A percentile compares a stretch with the other conserved stretches of the same genome.
These are phyloP conservation scores for Andrena minutula DNA, from an alignment of 2,888 invertebrate species.

Conservation along the genomic window DNA sequence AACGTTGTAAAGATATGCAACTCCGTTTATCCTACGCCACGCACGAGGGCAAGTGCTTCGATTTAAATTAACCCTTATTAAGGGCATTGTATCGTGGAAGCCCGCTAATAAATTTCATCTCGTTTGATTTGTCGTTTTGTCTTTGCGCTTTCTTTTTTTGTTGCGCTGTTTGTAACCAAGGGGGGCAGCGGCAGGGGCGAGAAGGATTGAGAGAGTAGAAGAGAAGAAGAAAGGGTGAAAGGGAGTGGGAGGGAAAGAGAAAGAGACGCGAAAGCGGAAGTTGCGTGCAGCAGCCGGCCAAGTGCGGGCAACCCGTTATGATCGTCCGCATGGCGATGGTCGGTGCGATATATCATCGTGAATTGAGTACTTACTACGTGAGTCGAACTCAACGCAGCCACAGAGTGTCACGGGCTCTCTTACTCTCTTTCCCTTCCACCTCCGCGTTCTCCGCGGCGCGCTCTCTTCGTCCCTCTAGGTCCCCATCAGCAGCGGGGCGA, in stretches of 20 bases:
- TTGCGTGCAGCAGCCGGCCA: slow-evolving; percentile 77
- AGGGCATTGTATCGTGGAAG: slow-evolving; percentile 57
- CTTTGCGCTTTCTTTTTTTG: slow-evolving; percentile 8
- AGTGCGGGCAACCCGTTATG: slow-evolving; percentile 77
- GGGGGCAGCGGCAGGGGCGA: not conserved
- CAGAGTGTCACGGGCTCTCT: slow-evolving; percentile 71
- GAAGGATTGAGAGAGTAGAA: not conserved
- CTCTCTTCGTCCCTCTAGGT: slow-evolving; percentile 31
- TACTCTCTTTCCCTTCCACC: slow-evolving; percentile 50
- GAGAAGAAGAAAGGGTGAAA: slow-evolving; percentile 11
- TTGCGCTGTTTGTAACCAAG: slow-evolving; percentile 13
- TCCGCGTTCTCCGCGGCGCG: slow-evolving; percentile 22
- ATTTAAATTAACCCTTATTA: slow-evolving; percentile 70
- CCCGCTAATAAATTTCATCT: slow-evolving; percentile 65
- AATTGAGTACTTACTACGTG: slow-evolving; percentile 80
- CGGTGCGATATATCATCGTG: slow-evolving; percentile 79
- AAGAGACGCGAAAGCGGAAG: slow-evolving; percentile 74
- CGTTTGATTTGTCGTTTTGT: slow-evolving; percentile 52
- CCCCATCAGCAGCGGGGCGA: slow-evolving; percentile 10
- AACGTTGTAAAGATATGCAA: slow-evolving; percentile 38
- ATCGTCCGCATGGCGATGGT: slow-evolving; percentile 75
- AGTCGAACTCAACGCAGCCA: slow-evolving; percentile 77
- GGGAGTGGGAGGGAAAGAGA: slow-evolving; percentile 58
- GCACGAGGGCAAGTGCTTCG: slow-evolving; percentile 36
- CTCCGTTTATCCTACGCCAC: slow-evolving; percentile 31